Percentiles rank a stretch among this genome's conserved stretches.
Conservation (phyloP, 2,888 invertebrate species). For the Amblyteles armatorius region DNA sequence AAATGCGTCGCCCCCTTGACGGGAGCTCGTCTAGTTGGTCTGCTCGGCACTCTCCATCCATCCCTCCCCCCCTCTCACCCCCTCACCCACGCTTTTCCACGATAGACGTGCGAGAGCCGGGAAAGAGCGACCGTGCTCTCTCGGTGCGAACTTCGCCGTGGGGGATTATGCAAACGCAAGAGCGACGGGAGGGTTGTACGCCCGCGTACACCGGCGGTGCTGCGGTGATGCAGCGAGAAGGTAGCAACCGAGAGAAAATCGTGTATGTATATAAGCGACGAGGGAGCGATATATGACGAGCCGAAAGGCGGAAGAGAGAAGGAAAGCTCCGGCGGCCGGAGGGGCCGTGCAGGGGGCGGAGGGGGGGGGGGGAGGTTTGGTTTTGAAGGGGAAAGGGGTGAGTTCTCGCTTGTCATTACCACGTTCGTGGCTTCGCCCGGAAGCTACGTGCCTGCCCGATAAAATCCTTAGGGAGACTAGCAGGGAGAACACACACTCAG, state of each 20-base stretch:
- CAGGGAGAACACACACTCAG: slow-evolving; percentile 31
- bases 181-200: slow-evolving; percentile 59
- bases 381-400: slow-evolving; percentile 47
- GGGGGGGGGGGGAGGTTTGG: slow-evolving; percentile 26
- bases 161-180: slow-evolving; percentile 80
- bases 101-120: slow-evolving; percentile 53
- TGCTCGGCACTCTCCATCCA: slow-evolving; percentile 43
- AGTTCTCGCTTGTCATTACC: slow-evolving; percentile 79
- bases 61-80: slow-evolving; percentile 20
- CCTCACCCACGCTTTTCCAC: slow-evolving; percentile 39
- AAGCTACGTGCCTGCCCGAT: slow-evolving; percentile 67
- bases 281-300: slow-evolving; percentile 2
- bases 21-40: slow-evolving; percentile 47
- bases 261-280: slow-evolving; percentile 25
- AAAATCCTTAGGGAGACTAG: slow-evolving; percentile 58
- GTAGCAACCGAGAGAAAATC: slow-evolving; percentile 35
- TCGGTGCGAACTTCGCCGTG: slow-evolving; percentile 79
- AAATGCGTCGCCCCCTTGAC: slow-evolving; percentile 48
- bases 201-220: slow-evolving; percentile 29
- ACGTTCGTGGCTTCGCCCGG: slow-evolving; percentile 75
- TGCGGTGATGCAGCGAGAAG: slow-evolving; percentile 61
- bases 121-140: slow-evolving; percentile 43
- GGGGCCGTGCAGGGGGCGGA: slow-evolving; percentile 61
- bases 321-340: slow-evolving; percentile 51
- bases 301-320: neutral